Evolutionary conservation across 2,797 vertebrate genomes (phyloP), one percentile per base, ranked within the genome.

Genomic region (Macropus fuliginosus): DNA sequence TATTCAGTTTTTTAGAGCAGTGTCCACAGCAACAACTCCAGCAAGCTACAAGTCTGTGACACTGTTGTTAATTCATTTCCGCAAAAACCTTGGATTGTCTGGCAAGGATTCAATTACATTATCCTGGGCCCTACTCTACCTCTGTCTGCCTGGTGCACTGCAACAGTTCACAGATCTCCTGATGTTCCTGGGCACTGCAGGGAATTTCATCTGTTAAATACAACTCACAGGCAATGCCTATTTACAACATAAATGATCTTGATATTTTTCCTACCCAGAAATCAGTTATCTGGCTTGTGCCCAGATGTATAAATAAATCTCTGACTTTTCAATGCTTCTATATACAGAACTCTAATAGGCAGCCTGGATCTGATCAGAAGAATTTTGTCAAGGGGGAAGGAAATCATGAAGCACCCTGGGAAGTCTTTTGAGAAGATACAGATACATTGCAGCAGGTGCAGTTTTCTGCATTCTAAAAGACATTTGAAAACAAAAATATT

Each of bases 321-420:
- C 52, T 95, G 92, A 91, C 55, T 96, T 96, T 96, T 93, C 55
- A 96, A 95, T 29, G 93, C 11, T 91, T 96, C 89, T n/a, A 16
- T 54, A 92, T 87, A 21, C 91, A 55, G 94, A 97, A 95, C n/a
- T 95, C 54, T 34, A 97, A 91, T 87, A 46, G 92, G 59, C 13
- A 95, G 52, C 50, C 54, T 94, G 52, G 54, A 96, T 92, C 91
- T 93, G 66, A 56, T 24, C 91, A 89, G 87, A 56, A 93, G 81
- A 97, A 96, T 94, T 95, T 59, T 94, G 91, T 94, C 59, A 93
- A 96, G 92, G 92, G 90, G 92, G 93, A 93, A 93, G 54, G 92
- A 97, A 95, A 93, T 91, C 55, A 96, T 91, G 18, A 93, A 95
- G 29, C 18, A 29, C 52, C 92, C n/a, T 59, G 90, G 91, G 62